These are phyloP conservation scores for Melanotaenia nigrans DNA, from an alignment of 2,797 vertebrate genomes.

Conservation along the genomic window DNA sequence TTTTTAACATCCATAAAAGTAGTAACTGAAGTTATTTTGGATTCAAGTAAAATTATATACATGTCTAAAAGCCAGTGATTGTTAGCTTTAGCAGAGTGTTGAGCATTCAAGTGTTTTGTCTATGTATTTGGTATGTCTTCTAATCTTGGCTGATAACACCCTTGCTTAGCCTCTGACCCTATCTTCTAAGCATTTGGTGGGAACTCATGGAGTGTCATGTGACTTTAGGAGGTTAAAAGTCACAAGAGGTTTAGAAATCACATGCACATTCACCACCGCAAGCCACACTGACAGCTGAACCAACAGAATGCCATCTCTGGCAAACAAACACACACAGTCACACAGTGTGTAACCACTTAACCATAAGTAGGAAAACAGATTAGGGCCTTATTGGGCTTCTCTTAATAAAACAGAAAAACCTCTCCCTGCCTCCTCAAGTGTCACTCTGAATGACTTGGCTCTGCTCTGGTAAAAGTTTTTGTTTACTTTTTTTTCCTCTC, in stretches of 20 bases:
- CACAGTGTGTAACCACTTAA: conserved; percentile 66
- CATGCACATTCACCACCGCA: conserved; percentile 40
- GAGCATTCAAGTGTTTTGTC: conserved; percentile 64
- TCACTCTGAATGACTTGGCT: conserved; percentile 32
- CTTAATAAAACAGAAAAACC: conserved; percentile 50
- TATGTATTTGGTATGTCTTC: conserved; percentile 57
- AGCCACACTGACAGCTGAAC: conserved; percentile 69
- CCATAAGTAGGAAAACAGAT: conserved; percentile 70
- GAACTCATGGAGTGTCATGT: conserved; percentile 69
- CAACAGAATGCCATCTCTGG: conserved; percentile 64
- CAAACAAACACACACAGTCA: conserved; percentile 40
- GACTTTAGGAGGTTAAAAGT: conserved; percentile 67
- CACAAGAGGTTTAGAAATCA: conserved; percentile 56
- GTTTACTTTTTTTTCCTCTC: conserved; percentile 10
- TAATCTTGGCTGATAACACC: conserved; percentile 65
- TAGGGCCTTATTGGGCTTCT: conserved; percentile 55
- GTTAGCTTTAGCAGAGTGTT: conserved; percentile 50
- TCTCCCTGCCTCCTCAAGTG: conserved; percentile 38
- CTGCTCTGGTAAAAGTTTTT: conserved; percentile 20
- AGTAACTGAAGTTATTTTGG: background rate
- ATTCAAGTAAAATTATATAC: background rate
- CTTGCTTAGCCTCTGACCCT: conserved; percentile 71
- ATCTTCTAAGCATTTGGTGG: conserved; percentile 64
- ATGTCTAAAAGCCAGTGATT: conserved; percentile 9
- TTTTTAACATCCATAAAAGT: background rate